Conservation (phyloP, 2,797 vertebrate species). For the Lacerta bilineata region DNA sequence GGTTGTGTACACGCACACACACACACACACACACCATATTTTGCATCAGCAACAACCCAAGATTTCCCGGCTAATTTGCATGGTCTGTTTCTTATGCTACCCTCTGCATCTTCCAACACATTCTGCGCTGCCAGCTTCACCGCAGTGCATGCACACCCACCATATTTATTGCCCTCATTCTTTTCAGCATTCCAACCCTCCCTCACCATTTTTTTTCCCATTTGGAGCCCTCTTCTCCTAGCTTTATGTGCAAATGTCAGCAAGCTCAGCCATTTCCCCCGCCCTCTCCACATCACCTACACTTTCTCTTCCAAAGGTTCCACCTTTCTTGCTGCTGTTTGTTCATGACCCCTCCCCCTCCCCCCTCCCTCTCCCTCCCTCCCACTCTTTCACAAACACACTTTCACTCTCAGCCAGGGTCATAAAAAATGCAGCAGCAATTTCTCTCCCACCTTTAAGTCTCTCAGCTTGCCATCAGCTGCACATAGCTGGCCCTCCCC, state of each 20-base stretch:
- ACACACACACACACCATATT: neutral
- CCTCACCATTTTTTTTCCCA: too few relatives aligned
- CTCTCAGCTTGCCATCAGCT: neutral
- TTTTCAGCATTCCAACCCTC: neutral
- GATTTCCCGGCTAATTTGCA: neutral
- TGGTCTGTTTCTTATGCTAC: neutral
- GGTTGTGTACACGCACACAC: neutral
- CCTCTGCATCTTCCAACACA: neutral
- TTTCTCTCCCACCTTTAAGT: conserved; percentile 5
- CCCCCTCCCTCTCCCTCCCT: rapidly evolving
- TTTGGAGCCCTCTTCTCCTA: neutral
- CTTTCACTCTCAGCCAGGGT: conserved; percentile 1
- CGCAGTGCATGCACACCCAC: too few relatives aligned
- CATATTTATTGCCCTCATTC: too few relatives aligned
- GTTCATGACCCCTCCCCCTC: neutral
- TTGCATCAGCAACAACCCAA: neutral
- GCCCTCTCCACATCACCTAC: neutral
- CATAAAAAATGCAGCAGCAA: conserved; percentile 46
- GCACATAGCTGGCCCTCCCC: neutral
- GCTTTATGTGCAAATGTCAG: neutral
- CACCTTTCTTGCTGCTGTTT: neutral
- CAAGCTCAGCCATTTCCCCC: neutral
- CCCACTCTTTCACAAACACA: neutral
- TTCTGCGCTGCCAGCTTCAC: neutral
- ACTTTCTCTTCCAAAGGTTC: neutral